Conservation (phyloP, 2,797 vertebrate genomes). For the Simalia tracyae region DNA sequence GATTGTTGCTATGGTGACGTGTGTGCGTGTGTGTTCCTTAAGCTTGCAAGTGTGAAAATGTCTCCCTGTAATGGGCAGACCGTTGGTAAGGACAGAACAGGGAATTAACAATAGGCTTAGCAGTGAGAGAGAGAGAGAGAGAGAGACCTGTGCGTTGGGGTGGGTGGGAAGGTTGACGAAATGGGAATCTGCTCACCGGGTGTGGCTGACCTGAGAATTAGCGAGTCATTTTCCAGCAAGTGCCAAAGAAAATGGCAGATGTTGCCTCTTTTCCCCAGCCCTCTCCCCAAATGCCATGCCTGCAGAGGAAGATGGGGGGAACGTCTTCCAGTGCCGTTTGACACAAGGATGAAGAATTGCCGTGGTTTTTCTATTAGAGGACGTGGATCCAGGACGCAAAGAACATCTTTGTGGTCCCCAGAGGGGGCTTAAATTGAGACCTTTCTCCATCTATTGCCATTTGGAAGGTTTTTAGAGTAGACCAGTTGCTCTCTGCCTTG, state of each 20-base stretch:
- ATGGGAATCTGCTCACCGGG: too few species aligned
- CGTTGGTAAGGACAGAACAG: conserved; percentile 33
- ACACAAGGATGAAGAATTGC: not conserved
- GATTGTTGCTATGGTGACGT: conserved; percentile 70
- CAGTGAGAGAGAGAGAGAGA: not conserved
- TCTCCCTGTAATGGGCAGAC: conserved; percentile 50
- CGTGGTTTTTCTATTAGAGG: not conserved
- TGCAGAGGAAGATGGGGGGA: rapidly evolving
- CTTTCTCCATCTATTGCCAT: not conserved
- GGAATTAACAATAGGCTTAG: conserved; percentile 45
- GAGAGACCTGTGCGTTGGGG: not conserved
- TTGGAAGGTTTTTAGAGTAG: not conserved
- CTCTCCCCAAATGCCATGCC: not conserved
- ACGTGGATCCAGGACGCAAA: not conserved
- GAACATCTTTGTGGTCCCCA: too few species aligned
- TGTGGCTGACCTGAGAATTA: conserved; percentile 40
- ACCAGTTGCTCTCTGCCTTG: not conserved
- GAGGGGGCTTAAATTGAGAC: not conserved
- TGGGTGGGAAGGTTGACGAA: not conserved
- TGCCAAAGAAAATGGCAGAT: not conserved
- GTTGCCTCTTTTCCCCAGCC: not conserved
- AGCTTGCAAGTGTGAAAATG: conserved; percentile 64
- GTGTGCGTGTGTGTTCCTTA: conserved; percentile 29
- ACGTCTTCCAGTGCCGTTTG: not conserved
- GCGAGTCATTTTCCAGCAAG: conserved; percentile 23